phyloP scores from a whole-genome alignment of 2,797 vertebrate species.

The Pogoniulus pusillus region DNA sequence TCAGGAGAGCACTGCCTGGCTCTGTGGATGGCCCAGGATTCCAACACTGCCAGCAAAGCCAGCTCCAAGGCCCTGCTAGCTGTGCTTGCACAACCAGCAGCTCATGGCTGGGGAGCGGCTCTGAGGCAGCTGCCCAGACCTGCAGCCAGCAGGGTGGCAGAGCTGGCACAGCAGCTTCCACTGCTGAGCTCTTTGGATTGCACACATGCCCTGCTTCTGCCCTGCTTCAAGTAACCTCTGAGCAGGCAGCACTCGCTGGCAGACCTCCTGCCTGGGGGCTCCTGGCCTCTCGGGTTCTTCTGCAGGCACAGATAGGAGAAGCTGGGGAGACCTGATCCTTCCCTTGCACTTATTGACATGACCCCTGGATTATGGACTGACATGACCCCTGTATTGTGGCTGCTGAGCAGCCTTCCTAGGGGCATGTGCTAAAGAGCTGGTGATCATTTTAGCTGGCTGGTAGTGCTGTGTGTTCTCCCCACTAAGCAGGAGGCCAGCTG shows the following conservation, averaged over 20 bases:
- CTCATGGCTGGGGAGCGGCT: neutral
- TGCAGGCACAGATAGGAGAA: neutral
- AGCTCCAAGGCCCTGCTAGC: neutral
- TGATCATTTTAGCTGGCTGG: neutral
- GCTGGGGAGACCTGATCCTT: neutral
- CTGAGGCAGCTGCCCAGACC: neutral
- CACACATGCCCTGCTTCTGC: neutral
- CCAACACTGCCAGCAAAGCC: neutral
- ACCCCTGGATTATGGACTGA: neutral
- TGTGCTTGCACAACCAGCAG: neutral
- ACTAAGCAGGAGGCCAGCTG: neutral
- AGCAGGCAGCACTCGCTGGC: neutral
- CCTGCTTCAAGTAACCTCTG: neutral
- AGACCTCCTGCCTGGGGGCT: accelerated
- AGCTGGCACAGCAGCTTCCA: neutral
- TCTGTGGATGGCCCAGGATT: neutral
- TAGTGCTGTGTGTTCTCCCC: neutral
- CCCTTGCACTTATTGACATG: neutral
- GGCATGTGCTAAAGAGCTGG: neutral
- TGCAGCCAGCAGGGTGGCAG: neutral
- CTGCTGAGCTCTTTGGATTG: neutral
- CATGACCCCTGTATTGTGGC: neutral
- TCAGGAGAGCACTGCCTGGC: neutral
- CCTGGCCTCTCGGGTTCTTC: too few relatives aligned
- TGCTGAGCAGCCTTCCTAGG: neutral